phyloP scores from a whole-genome alignment of 1,140 invertebrate species.

The Argopecten irradians region DNA sequence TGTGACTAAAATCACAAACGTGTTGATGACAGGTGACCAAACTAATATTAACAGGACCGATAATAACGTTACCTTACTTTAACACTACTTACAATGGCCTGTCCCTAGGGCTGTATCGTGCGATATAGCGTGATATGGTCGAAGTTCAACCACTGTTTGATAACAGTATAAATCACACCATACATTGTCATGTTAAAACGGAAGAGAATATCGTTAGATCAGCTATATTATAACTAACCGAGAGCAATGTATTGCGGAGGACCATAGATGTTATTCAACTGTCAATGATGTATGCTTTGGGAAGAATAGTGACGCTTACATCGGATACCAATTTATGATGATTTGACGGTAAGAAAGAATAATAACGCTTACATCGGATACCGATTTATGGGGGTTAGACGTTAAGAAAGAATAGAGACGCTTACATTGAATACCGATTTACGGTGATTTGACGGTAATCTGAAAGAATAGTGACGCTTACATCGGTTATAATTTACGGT shows the following conservation, averaged over 20 bases:
- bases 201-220: background rate
- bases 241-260: background rate
- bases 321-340: background rate
- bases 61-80: background rate
- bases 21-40: too few relatives aligned
- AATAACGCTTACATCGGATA: background rate
- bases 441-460: background rate
- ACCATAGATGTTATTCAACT: background rate
- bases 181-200: background rate
- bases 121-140: constrained; percentile 6
- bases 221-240: background rate
- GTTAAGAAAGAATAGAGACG: background rate
- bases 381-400: background rate
- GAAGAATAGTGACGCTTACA: background rate
- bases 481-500: too few relatives aligned
- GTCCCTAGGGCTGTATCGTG: background rate
- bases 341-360: background rate
- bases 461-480: background rate
- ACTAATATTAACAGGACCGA: background rate
- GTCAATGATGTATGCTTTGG: background rate
- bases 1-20: too few relatives aligned
- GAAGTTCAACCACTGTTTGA: background rate
- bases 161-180: background rate
- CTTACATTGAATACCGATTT: background rate
- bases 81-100: background rate